phyloP scores from a whole-genome alignment of 2,888 invertebrate species.

The Steinernema hermaphroditum region DNA sequence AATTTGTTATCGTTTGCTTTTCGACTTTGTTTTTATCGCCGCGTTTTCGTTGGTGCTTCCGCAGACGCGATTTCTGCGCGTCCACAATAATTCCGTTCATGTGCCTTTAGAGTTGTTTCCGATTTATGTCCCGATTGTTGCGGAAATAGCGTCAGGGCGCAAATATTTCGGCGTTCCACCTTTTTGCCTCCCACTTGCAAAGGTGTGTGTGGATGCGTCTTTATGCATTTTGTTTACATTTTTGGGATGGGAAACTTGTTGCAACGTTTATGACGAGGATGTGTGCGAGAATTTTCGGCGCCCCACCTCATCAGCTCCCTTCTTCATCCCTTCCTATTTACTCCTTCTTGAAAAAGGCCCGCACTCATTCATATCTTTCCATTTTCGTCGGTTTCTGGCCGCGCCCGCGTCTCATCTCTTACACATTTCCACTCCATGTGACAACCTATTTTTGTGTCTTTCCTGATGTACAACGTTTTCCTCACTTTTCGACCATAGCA shows the following conservation, averaged over 20 bases:
- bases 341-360: not conserved
- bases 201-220: too few relatives aligned
- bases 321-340: not conserved
- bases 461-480: too few relatives aligned
- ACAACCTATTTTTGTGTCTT: constrained; percentile 17
- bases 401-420: not conserved
- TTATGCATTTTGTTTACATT: not conserved
- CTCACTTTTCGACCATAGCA: too few relatives aligned
- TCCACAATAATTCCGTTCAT: not conserved
- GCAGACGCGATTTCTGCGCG: not conserved
- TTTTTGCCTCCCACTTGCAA: too few relatives aligned
- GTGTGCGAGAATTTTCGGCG: not conserved
- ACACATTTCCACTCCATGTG: not conserved
- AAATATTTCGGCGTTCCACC: not conserved
- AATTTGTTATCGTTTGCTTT: not conserved
- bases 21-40: constrained; percentile 14
- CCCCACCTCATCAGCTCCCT: not conserved
- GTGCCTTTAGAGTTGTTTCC: not conserved
- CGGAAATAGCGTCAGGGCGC: not conserved
- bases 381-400: not conserved
- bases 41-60: constrained; percentile 10
- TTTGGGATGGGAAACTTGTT: not conserved
- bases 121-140: not conserved
- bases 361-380: not conserved
- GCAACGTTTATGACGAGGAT: not conserved